These are phyloP conservation scores for Bombyx huttoni DNA, from an alignment of 2,888 invertebrate species.

Conservation along the genomic window DNA sequence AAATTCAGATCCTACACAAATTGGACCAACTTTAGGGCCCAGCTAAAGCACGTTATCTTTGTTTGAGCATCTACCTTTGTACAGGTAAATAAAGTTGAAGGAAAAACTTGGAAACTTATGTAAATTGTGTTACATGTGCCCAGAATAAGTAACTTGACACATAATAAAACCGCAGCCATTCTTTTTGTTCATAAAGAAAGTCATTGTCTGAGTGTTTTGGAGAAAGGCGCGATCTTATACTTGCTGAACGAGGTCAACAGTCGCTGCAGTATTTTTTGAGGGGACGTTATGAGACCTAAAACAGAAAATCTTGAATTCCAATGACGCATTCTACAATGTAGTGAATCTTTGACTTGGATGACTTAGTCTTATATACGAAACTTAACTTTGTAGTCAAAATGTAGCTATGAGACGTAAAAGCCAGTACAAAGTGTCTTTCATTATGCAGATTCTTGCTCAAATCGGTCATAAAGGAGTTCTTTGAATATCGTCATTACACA, in stretches of 20 bases:
- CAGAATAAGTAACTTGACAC: constrained; percentile 34
- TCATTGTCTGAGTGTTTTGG: neutral
- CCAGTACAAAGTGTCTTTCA: constrained; percentile 25
- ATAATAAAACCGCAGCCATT: constrained; percentile 24
- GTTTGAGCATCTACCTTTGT: constrained; percentile 28
- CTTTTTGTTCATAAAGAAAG: constrained; percentile 5
- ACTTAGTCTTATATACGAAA: neutral
- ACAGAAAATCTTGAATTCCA: neutral
- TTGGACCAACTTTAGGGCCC: constrained; percentile 35
- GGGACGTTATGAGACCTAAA: neutral
- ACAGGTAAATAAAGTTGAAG: constrained; percentile 36
- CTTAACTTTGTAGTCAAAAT: neutral
- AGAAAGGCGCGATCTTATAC: neutral
- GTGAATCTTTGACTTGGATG: neutral
- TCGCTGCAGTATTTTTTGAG: neutral
- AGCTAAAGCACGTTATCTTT: constrained; percentile 26
- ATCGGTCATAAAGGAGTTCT: constrained; percentile 49
- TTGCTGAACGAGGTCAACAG: constrained; percentile 1
- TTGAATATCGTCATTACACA: constrained; percentile 53
- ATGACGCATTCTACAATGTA: neutral
- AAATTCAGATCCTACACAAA: constrained; percentile 56
- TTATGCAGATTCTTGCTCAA: constrained; percentile 44
- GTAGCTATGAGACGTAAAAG: neutral
- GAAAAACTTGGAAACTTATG: constrained; percentile 34
- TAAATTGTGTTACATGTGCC: constrained; percentile 41